Base-by-base conservation (phyloP, 2,113 vertebrate species). In the Nycticorax nycticorax region DNA sequence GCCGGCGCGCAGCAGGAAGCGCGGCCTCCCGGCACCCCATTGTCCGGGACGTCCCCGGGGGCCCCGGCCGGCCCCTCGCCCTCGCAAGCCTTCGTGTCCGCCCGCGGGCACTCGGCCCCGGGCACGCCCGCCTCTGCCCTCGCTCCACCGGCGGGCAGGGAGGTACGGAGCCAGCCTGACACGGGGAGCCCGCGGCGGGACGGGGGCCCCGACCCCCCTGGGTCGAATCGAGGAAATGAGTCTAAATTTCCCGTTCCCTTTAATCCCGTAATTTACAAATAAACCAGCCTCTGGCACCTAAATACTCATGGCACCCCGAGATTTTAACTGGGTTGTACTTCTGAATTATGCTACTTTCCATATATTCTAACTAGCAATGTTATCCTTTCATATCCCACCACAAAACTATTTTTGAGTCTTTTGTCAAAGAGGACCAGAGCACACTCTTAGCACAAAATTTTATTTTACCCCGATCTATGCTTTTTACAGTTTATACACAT, bases 401-500 rank as follows among this genome's bases (percentile, higher is more conserved):
- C 30, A 16, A 10, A 79, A 39, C 22, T 27, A 13, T 13, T 26
- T 68, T 45, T 3, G 32, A 79, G 22, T 11, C 30, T 87, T 75
- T 69, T 55, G 53, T 74, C 60, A 79, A 66, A 90, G 26, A 85
- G 55, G 95, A 79, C 8, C 41, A 75, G 33, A 94, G 90, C 83
- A 79, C 66, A 19, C 10, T 57, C 73, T 92, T 96, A 96, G 94
- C 78, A 14, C 72, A 93, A 98, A 96, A 56, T 60, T 97, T 98
- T 98, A 98, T 98, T 98, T 87, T 81, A 81, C 79, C 96, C 94
- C 88, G 79, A 39, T 79, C 83, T 79, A 37, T 89, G 96, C 66
- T 97, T 95, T 96, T 78, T 93, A 97, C 91, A 93, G 35, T 86
- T 95, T 96, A 85, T 96, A 97, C 94, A 96, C 95, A 93, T 83